Evolutionary conservation across 1,140 invertebrate species (phyloP).

Genomic region (Gryon sp.): DNA sequence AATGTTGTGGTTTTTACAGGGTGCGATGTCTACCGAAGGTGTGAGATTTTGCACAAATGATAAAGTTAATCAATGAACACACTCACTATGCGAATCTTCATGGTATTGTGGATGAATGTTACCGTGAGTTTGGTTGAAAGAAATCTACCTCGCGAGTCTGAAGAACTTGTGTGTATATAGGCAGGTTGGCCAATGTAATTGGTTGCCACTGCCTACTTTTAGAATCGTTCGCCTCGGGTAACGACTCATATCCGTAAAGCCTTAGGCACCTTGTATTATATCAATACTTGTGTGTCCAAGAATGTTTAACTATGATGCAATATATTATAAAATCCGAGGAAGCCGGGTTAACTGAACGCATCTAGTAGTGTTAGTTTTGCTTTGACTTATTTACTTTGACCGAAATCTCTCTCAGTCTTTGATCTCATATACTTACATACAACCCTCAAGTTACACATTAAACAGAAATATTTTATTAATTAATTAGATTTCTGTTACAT

Average conservation of each 20-base stretch:
- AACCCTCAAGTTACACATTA: no score
- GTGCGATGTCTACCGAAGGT: no score
- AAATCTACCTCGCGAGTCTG: conserved; percentile 51
- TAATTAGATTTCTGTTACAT: no score
- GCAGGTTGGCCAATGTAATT: conserved; percentile 55
- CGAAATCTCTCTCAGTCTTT: no score
- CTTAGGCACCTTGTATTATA: conserved; percentile 44
- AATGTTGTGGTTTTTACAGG: no score
- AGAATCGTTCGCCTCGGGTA: conserved; percentile 54
- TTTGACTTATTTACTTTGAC: no score
- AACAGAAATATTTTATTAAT: no score
- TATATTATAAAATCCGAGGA: conserved; percentile 43
- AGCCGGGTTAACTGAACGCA: no score
- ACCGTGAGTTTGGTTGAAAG: conserved; percentile 55
- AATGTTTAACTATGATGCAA: conserved; percentile 35
- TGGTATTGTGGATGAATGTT: conserved; percentile 28
- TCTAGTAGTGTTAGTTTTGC: no score
- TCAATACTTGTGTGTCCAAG: conserved; percentile 32
- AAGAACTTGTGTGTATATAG: conserved; percentile 57
- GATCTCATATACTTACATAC: no score
- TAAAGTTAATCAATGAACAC: no score
- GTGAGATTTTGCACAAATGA: conserved; percentile 2
- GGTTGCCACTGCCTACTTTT: conserved; percentile 51
- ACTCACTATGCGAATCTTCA: conserved; percentile 51
- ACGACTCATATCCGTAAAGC: conserved; percentile 53